Conservation (phyloP, 2,797 vertebrate genomes). For the Myotis myotis region DNA sequence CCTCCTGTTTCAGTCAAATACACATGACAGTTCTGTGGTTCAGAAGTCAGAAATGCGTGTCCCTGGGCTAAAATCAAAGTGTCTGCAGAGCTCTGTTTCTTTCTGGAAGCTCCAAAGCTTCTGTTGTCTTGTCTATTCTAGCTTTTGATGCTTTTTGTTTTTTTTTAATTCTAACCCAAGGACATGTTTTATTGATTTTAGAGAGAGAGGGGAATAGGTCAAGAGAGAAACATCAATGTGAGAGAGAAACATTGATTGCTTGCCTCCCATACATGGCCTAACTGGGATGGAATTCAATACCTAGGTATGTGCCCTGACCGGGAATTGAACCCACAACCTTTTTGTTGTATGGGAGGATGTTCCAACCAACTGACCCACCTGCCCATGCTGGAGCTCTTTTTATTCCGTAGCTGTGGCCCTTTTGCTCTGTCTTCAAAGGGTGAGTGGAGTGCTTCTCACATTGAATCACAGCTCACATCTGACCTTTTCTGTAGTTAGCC, state of each 20-base stretch:
- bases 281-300: no score
- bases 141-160: not conserved
- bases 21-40: not conserved
- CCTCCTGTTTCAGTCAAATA: not conserved
- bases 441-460: not conserved
- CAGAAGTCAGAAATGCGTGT: not conserved
- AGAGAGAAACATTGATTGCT: no score
- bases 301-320: no score
- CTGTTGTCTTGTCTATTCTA: slow-evolving; percentile 1
- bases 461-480: not conserved
- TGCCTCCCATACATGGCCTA: no score
- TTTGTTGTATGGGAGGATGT: no score
- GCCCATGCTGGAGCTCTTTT: not conserved
- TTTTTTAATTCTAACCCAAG: no score
- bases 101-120: not conserved
- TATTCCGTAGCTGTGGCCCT: not conserved
- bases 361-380: no score
- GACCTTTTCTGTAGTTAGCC: not conserved
- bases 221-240: no score
- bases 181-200: no score
- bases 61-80: slow-evolving; percentile 1
- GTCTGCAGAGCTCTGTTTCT: not conserved
- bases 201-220: no score
- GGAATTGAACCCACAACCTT: no score
- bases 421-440: not conserved